Percentiles rank a stretch among this genome's conserved stretches.
Evolutionary conservation across 2,113 vertebrate species (phyloP).

Genomic region (Jaculus jaculus): DNA sequence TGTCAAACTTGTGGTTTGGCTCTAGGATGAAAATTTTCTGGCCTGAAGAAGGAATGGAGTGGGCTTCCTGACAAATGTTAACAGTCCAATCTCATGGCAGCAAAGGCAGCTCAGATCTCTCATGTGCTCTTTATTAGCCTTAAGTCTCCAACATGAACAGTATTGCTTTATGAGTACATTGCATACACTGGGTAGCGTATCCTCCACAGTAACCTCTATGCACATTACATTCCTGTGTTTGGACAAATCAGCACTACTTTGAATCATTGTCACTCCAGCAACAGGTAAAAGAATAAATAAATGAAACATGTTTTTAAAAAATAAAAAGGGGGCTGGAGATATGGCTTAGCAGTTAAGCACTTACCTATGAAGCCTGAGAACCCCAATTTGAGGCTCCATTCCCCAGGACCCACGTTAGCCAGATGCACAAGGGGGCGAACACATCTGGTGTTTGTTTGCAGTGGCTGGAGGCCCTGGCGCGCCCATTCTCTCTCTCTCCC

Average conservation of each 20-base stretch:
- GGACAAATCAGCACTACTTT: not conserved
- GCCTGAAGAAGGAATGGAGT: not conserved
- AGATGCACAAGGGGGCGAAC: too few relatives aligned
- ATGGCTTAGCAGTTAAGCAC: too few relatives aligned
- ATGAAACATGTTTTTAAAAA: too few relatives aligned
- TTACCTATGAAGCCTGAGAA: too few relatives aligned
- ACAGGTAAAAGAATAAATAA: not conserved
- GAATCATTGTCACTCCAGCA: not conserved
- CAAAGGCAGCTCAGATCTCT: not conserved
- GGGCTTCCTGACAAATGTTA: not conserved
- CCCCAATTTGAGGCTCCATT: too few relatives aligned
- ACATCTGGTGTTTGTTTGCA: too few relatives aligned
- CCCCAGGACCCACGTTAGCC: too few relatives aligned
- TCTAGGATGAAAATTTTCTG: not conserved
- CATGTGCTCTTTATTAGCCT: not conserved
- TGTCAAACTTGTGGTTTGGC: not conserved
- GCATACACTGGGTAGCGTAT: fast-evolving
- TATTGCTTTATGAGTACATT: not conserved
- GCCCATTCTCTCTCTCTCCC: too few relatives aligned
- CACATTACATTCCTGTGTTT: not conserved
- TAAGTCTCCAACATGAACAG: not conserved
- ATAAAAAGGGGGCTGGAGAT: too few relatives aligned
- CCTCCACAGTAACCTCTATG: too few relatives aligned
- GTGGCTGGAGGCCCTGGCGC: too few relatives aligned
- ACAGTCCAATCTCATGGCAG: not conserved